Evolutionary conservation across 53 echinoderm and acorn worm genomes (phyloP), one percentile per base, ranked within the genome.

Genomic region (Paracentrotus lividus): DNA sequence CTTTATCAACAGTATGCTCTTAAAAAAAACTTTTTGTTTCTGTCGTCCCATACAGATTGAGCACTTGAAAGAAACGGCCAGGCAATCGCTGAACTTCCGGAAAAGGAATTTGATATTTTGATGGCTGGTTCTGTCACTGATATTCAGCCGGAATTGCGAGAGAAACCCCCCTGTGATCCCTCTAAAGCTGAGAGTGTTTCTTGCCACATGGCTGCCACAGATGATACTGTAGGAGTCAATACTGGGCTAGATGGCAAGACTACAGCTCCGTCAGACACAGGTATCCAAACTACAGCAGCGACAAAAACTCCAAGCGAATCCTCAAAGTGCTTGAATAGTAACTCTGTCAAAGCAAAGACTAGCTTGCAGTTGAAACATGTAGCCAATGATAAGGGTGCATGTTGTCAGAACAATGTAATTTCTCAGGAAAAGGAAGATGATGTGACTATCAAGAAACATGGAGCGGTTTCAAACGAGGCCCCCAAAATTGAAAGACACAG

Each of bases 121-220:
- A 78, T 92, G 10, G 59, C 92, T 27, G 44, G 81, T 4, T 81
- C 81, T 47, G 81, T 81, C 81, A 44, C 81, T 3, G 81, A 81
- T 34, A 45, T n/a, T 27, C 33, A 57, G 32, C 55, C 42, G 23
- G 47, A 44, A 29, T 42, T 89, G 40, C 8, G 15, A 14, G 45
- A 89, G 56, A 45, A 81, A 26, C 81, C 55, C 3, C 23, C 87
- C 90, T 18, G 76, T 75, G 20, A 47, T 90, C 75, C 53, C 32
- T 8, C 21, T 16, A 29, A 90, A 44, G 24, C 56, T 58, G 38
- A 78, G 43, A 57, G 56, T 57, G 81, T 52, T 92, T 53, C 55
- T 78, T 77, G 92, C 92, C 92, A 92, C 81, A 92, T 92, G 92
- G 92, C 92, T 78, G 92, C 77, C 92, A 81, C 77, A 78, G 92